Base-by-base conservation (phyloP, 2,888 invertebrate species). In the Scaptomyza polygonia region DNA sequence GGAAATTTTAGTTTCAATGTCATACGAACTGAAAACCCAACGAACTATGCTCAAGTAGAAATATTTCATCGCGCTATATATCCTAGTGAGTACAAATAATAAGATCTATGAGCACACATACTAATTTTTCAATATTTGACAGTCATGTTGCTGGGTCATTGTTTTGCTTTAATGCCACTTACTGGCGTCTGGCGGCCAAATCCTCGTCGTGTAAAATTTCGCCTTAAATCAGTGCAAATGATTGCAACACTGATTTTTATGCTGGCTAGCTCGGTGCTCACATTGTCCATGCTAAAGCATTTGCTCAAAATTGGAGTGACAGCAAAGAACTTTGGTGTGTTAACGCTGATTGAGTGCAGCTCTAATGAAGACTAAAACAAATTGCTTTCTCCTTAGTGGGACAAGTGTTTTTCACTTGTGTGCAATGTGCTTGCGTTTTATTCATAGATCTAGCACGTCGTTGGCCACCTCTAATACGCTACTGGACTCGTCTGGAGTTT, bases 81-180 rank as follows among this genome's bases (percentile, higher is more conserved):
- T 54, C 93, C 93, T 0, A 83, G 91, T 91, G 57, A 73, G 86
- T 79, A 4, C 4, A 18, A 6, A 14, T 2, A 0, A 6, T 11
- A 14, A 3, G 40, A 9, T 2, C 0, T 0, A 3, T 2, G 7
- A 9, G 3, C 8, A 8, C 25, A 18, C 14, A 44, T 45, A 14
- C 4, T 39, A 32, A 48, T n/a, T n/a, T 7, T 12, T 12, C 6
- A 32, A 11, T 36, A 8, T 21, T 57, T 40, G 16, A 2, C 30
- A 91, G 93, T 93, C 18, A 89, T 94, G 47, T 73, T 92, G 43
- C 47, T 93, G 54, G 93, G 92, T 0, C 93, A 93, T 79, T 92
- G 91, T 36, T 93, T 94, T 65, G 92, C 92, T 3, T 62, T 93
- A 36, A 91, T 94, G 89, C 94, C 94, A 0, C 91, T 94, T 0